Base-by-base conservation (phyloP, 2,797 vertebrate genomes). In the Pachyuromys duprasi region DNA sequence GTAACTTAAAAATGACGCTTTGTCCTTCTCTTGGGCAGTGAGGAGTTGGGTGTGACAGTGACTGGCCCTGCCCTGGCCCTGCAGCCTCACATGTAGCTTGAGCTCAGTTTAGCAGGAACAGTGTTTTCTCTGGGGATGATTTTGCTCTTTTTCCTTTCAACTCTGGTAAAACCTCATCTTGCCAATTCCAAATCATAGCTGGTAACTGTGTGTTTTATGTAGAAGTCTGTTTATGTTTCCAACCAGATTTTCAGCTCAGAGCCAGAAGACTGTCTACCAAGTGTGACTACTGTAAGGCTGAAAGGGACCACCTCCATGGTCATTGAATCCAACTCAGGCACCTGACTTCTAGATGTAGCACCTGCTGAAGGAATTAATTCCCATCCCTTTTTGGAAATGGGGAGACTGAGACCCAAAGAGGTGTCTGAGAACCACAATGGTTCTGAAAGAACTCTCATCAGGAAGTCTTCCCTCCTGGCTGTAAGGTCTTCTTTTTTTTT, bases 191-290 rank as follows among this genome's bases (percentile, higher is more conserved):
- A 92, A 95, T 97, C 86, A 92, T 84, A 97, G 82, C 69, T 93
- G 93, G 79, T 93, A 92, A 86, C 86, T 96, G 86, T 95, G 96
- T 97, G 93, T 97, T 97, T 98, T 96, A 90, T 96, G 92, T 91
- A 86, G 86, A 97, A 93, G 55, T 93, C 90, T 97, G 95, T 98
- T 98, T 96, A 96, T 95, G n/a, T 93, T 97, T 96, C 93, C n/a
- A 96, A 86, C 92, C 81, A 94, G 4, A 94, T 95, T 96, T 96
- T 97, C 12, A 96, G 39, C 86, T 93, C 45, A 49, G 93, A 86
- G 90, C 96, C 97, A 96, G 94, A 93, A 92, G 81, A 83, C 88
- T 36, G 81, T 95, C 84, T 95, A 26, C 81, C 31, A 93, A 92
- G 31, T 76, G 67, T 89, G 69, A 83, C 88, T 93, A 15, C 70